These are phyloP conservation scores for Calameuta pallipes DNA, from an alignment of 2,888 invertebrate genomes.

Conservation along the genomic window DNA sequence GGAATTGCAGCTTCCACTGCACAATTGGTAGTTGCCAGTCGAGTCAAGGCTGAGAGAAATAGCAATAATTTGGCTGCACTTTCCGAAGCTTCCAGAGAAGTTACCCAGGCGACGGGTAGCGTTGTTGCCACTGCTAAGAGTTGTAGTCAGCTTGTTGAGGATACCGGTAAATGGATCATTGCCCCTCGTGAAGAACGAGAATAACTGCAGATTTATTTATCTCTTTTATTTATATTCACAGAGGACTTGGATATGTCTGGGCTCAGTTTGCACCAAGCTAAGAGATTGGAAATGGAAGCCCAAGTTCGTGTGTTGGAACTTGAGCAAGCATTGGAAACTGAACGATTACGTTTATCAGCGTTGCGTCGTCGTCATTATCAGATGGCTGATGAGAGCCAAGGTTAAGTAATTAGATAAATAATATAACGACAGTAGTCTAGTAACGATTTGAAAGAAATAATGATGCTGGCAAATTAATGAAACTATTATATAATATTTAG, in stretches of 20 bases:
- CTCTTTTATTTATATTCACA: constrained; percentile 58
- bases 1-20: constrained; percentile 96
- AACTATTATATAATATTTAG: neutral
- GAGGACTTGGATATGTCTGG: constrained; percentile 92
- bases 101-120: constrained; percentile 90
- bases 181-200: neutral
- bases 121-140: constrained; percentile 95
- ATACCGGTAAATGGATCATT: constrained; percentile 71
- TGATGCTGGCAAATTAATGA: neutral
- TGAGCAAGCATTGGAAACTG: constrained; percentile 90
- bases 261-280: constrained; percentile 92
- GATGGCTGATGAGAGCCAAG: constrained; percentile 77
- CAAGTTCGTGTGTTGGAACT: constrained; percentile 94
- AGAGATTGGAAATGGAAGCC: constrained; percentile 96
- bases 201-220: neutral
- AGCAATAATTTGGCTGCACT: constrained; percentile 84
- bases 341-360: constrained; percentile 85
- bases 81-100: constrained; percentile 86
- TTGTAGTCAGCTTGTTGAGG: constrained; percentile 87
- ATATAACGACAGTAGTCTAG: neutral
- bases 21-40: constrained; percentile 95
- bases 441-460: neutral
- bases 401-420: constrained; percentile 21
- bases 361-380: constrained; percentile 94
- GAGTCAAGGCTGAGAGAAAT: constrained; percentile 91